Percentiles rank a stretch among this genome's conserved stretches.
Evolutionary conservation across 2,113 vertebrate genomes (phyloP).

Genomic region (Cyphomyrus discorhynchus): DNA sequence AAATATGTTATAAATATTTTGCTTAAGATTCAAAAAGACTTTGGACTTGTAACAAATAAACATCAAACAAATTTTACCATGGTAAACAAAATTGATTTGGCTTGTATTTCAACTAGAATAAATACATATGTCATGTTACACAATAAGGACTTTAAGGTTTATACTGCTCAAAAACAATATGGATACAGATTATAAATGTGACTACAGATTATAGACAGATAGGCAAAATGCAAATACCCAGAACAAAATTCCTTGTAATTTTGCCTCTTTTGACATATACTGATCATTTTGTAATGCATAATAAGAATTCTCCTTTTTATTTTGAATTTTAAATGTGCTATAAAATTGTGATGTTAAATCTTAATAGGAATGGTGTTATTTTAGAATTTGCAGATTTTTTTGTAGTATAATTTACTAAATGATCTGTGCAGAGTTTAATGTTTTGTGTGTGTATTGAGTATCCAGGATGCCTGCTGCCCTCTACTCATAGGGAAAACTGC

Average conservation of each 20-base stretch:
- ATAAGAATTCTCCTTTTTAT: background rate
- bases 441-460: background rate
- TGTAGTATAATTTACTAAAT: background rate
- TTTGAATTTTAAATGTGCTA: background rate
- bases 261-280: background rate
- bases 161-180: background rate
- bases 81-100: background rate
- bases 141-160: background rate
- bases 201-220: background rate
- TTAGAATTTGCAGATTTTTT: background rate
- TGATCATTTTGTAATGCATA: background rate
- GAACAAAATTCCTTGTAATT: background rate
- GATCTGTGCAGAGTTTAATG: background rate
- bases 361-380: background rate
- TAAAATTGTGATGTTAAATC: background rate
- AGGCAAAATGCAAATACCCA: background rate
- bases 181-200: background rate
- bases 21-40: background rate
- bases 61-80: background rate
- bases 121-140: background rate
- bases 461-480: too few relatives aligned
- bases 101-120: background rate
- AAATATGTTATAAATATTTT: background rate
- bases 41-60: background rate
- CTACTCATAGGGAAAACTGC: too few relatives aligned